Percentiles rank a stretch among this genome's conserved stretches.
phyloP scores from a whole-genome alignment of 2,113 vertebrate genomes.

The Peromyscus californicus region DNA sequence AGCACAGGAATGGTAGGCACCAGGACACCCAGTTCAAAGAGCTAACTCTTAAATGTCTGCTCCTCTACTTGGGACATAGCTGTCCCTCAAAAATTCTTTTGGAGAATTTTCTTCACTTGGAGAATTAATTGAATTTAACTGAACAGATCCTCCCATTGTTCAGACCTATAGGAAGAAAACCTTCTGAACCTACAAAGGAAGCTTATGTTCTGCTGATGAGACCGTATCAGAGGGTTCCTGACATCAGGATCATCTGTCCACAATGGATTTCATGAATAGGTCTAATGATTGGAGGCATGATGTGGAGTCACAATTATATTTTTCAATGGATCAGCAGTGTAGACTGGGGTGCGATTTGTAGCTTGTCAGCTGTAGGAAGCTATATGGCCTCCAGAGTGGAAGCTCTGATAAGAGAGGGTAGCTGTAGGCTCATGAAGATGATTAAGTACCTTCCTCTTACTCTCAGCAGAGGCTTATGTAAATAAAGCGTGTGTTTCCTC shows the following conservation, averaged over 20 bases:
- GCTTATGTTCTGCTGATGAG: neutral
- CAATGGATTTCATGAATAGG: neutral
- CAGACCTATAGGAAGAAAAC: neutral
- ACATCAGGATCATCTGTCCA: neutral
- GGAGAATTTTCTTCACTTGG: neutral
- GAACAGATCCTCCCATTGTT: neutral
- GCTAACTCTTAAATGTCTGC: neutral
- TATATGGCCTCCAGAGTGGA: neutral
- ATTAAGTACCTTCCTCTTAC: constrained; percentile 67
- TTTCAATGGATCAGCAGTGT: neutral
- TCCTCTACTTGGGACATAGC: neutral
- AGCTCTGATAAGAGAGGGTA: constrained; percentile 57
- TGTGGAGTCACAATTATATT: neutral
- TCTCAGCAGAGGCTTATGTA: constrained; percentile 73
- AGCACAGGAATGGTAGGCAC: neutral
- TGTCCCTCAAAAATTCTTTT: constrained; percentile 2
- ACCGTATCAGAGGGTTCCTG: neutral
- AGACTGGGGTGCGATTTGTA: neutral
- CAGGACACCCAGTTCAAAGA: neutral
- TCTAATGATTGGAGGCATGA: neutral
- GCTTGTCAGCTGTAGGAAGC: constrained; percentile 38
- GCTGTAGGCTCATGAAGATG: constrained; percentile 38
- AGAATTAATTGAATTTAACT: neutral
- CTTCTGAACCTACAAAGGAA: neutral
- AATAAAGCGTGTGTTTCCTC: constrained; percentile 33